Conservation (phyloP, 2,888 invertebrate genomes). For the Aphidoletes aphidimyza region DNA sequence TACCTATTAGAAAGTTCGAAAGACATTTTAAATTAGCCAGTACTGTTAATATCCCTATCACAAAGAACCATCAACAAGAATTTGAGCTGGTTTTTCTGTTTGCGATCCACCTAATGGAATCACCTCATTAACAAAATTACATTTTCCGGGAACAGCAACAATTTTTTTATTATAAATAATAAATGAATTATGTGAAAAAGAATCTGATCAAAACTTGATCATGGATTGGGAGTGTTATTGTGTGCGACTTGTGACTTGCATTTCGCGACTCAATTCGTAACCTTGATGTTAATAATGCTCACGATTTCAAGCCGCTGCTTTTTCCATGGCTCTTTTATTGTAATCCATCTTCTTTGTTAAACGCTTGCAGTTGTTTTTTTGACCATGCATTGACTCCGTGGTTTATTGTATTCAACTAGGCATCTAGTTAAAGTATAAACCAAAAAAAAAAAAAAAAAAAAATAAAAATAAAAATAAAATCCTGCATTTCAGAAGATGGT, state of each 20-base stretch:
- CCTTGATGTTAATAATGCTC: constrained; percentile 42
- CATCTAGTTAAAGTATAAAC: too few relatives aligned
- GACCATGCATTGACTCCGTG: neutral
- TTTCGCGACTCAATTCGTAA: neutral
- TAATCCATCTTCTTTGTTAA: neutral
- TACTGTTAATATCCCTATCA: too few relatives aligned
- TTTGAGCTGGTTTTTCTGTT: too few relatives aligned
- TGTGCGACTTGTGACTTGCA: neutral
- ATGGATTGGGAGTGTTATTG: neutral
- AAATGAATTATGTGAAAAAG: constrained; percentile 39
- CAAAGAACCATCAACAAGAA: too few relatives aligned
- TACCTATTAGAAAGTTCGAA: too few relatives aligned
- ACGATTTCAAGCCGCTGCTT: constrained; percentile 2
- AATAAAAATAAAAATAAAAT: neutral
- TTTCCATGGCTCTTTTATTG: neutral
- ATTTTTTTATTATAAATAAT: constrained; percentile 26
- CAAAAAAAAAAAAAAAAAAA: too few relatives aligned
- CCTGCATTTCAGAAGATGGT: neutral
- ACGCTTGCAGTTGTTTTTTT: neutral
- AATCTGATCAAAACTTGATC: neutral
- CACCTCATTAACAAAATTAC: neutral
- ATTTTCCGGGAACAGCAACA: neutral
- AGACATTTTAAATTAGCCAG: too few relatives aligned
- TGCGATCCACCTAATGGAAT: neutral
- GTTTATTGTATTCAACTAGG: neutral